phyloP scores from a whole-genome alignment of 1,140 invertebrate genomes.

The Belonocnema kinseyi region DNA sequence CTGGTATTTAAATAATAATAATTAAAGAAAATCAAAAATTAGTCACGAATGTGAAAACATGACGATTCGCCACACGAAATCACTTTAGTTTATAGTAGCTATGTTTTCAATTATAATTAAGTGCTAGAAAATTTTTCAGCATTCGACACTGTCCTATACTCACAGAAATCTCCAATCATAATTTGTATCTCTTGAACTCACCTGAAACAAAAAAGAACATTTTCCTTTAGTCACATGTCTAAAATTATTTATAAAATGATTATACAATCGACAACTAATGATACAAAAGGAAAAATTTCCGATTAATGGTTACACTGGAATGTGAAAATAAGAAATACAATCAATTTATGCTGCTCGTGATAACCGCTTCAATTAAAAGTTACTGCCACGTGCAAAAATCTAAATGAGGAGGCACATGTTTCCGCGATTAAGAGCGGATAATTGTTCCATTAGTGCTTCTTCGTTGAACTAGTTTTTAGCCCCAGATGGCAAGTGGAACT shows the following conservation, averaged over 20 bases:
- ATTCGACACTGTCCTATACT: background rate
- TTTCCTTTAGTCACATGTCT: background rate
- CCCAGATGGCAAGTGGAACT: slow-evolving; percentile 9
- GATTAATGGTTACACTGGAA: no score
- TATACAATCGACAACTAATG: background rate
- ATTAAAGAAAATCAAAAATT: no score
- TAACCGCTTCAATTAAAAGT: background rate
- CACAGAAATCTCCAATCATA: background rate
- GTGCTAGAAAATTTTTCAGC: no score
- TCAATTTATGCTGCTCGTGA: no score
- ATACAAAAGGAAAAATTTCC: background rate
- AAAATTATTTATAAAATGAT: background rate
- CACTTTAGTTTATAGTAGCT: no score
- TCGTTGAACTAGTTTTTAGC: slow-evolving; percentile 6
- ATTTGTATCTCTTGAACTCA: background rate
- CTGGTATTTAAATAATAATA: no score
- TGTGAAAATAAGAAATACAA: no score
- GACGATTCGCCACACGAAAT: no score
- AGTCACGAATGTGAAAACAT: no score
- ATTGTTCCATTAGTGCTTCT: background rate
- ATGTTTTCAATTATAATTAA: no score
- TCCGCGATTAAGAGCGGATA: slow-evolving; percentile 4
- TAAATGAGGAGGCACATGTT: background rate
- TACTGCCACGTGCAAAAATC: background rate
- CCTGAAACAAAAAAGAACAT: background rate